These are phyloP conservation scores for Eubasilissa splendida DNA, from an alignment of 2,888 invertebrate genomes.

Conservation along the genomic window DNA sequence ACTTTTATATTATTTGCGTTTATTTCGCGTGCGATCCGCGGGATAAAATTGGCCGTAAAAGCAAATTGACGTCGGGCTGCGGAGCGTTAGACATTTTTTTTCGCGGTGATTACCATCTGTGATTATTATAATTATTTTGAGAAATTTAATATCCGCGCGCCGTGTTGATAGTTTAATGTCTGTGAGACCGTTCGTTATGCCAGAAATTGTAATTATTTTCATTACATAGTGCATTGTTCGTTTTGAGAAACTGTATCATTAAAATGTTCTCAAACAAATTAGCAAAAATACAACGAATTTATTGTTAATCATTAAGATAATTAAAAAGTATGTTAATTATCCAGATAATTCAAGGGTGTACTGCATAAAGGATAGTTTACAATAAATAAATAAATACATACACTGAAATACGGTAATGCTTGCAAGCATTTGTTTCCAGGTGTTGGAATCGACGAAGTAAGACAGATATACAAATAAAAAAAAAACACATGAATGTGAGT, in stretches of 20 bases:
- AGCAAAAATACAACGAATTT: too few relatives aligned
- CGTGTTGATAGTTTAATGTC: constrained; percentile 2
- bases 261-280: not conserved
- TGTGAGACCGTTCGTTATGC: not conserved
- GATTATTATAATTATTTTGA: not conserved
- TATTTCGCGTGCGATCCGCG: not conserved
- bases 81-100: constrained; percentile 6
- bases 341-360: too few relatives aligned
- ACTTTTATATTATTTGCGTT: constrained; percentile 20
- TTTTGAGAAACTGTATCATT: not conserved
- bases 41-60: constrained; percentile 14
- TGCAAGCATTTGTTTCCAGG: too few relatives aligned
- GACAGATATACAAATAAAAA: too few relatives aligned
- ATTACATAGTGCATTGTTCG: not conserved
- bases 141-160: constrained; percentile 1
- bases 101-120: not conserved
- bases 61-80: not conserved
- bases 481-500: too few relatives aligned
- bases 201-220: not conserved
- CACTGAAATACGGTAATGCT: too few relatives aligned
- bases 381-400: too few relatives aligned
- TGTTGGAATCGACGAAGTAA: too few relatives aligned
- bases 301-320: too few relatives aligned
- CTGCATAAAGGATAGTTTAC: too few relatives aligned
- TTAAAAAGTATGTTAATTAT: too few relatives aligned